Evolutionary conservation across 2,113 vertebrate species (phyloP).

Genomic region (Thomomys bottae): DNA sequence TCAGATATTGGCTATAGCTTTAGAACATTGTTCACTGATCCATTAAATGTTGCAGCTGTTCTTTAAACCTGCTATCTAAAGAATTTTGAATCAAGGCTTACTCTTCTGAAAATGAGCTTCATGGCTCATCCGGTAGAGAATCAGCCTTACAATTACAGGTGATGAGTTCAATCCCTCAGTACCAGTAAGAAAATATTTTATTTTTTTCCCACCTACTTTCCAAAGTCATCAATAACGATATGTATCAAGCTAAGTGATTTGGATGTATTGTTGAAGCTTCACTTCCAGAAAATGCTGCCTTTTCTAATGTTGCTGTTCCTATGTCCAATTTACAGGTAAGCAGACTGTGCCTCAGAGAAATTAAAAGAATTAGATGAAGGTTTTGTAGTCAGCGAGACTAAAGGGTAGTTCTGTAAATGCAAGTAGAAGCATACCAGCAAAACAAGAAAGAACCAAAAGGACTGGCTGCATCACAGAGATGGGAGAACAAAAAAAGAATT

Average conservation of each 20-base stretch:
- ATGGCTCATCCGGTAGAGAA: no score
- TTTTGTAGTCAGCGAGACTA: not conserved
- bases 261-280: not conserved
- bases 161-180: no score
- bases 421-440: not conserved
- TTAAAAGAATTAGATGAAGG: not conserved
- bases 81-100: not conserved
- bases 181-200: no score
- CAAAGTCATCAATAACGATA: not conserved
- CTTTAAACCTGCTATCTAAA: not conserved
- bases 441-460: not conserved
- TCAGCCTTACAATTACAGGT: no score
- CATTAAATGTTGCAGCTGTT: not conserved
- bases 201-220: not conserved
- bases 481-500: not conserved
- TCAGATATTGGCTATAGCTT: not conserved
- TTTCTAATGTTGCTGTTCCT: not conserved
- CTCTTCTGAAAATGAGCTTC: not conserved
- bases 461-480: not conserved
- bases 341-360: not conserved
- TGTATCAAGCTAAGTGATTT: not conserved
- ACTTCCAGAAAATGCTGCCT: not conserved
- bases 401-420: not conserved
- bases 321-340: not conserved
- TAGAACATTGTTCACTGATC: not conserved